Evolutionary conservation across 2,113 vertebrate species (phyloP).

Genomic region (Pteronura brasiliensis): DNA sequence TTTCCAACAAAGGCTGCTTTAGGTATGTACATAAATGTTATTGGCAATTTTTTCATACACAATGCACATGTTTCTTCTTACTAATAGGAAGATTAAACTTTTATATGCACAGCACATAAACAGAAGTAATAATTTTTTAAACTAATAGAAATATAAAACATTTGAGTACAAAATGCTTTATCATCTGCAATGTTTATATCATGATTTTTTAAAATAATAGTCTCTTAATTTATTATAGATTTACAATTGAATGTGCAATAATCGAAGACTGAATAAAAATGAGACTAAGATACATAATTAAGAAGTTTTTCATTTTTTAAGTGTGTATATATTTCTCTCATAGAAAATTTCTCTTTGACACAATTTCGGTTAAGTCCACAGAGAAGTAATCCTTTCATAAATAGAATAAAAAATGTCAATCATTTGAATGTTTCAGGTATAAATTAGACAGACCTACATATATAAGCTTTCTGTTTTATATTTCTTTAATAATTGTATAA

Average conservation of each 20-base stretch:
- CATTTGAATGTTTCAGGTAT: background rate
- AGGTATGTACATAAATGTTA: background rate
- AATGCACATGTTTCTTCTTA: background rate
- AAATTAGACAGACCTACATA: background rate
- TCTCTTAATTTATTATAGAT: background rate
- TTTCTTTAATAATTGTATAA: background rate
- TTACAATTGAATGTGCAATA: background rate
- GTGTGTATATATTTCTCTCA: background rate
- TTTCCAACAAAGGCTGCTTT: background rate
- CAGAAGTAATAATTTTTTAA: background rate
- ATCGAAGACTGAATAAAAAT: background rate
- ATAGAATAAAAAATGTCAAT: background rate
- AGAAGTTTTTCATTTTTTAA: conserved; percentile 26
- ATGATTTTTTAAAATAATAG: background rate
- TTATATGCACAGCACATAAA: background rate
- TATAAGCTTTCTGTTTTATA: background rate
- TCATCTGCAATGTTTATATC: background rate
- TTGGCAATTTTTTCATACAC: background rate
- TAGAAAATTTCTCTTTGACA: background rate
- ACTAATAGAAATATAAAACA: background rate
- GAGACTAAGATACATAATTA: background rate
- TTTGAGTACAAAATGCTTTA: background rate
- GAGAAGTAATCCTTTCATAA: background rate
- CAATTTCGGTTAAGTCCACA: background rate
- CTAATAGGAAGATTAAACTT: background rate